These are phyloP conservation scores for Chaetura pelagica DNA, from an alignment of 2,113 vertebrate genomes.

Conservation along the genomic window DNA sequence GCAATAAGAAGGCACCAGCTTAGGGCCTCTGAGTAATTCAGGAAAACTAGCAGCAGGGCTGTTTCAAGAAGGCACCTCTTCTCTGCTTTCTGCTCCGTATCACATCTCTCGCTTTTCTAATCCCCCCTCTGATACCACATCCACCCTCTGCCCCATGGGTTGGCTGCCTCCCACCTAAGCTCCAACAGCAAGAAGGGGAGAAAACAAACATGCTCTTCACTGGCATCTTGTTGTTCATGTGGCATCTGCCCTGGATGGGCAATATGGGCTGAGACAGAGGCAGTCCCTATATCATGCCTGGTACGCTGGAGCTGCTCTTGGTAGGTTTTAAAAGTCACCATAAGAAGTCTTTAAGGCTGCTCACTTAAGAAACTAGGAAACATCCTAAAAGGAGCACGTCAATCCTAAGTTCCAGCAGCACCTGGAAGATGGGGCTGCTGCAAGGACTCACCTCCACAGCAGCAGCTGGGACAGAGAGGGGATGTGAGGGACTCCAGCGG, in stretches of 20 bases:
- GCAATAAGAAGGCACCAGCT: not conserved
- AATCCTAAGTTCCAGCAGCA: not conserved
- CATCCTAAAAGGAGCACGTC: not conserved
- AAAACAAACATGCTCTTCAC: not conserved
- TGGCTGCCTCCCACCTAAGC: not conserved
- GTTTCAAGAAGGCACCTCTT: not conserved
- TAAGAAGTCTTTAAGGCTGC: not conserved
- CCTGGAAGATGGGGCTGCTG: not conserved
- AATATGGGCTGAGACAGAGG: not conserved
- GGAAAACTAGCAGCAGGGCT: not conserved
- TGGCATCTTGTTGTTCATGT: not conserved
- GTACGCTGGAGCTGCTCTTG: not conserved
- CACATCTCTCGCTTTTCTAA: not conserved
- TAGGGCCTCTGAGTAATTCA: not conserved
- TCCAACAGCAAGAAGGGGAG: not conserved
- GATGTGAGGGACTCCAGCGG: too few species aligned
- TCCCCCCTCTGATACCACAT: not conserved
- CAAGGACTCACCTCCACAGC: accelerated
- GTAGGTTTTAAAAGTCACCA: not conserved
- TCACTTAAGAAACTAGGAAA: not conserved
- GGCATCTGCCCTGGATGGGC: not conserved
- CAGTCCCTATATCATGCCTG: accelerated
- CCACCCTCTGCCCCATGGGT: not conserved
- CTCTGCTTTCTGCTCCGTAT: not conserved
- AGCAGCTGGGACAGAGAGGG: not conserved